Evolutionary conservation across 2,888 invertebrate genomes (phyloP), one percentile per base, ranked within the genome.

Genomic region (Pammene aurita): DNA sequence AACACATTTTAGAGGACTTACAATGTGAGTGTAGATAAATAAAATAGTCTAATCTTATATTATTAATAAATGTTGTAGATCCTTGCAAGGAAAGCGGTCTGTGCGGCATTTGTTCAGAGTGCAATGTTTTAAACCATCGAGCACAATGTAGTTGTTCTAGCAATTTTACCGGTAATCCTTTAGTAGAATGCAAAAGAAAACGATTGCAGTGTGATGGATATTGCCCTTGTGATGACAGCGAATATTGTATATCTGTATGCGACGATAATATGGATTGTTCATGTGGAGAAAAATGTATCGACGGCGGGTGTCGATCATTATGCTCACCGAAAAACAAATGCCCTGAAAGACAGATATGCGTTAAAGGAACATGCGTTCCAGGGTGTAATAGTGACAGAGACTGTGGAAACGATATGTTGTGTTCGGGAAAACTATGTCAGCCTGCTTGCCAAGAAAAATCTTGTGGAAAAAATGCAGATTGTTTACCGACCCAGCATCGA

Each of bases 111-210:
- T 98, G 98, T 83, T 96, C 97, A 16, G 94, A 95, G 63, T 98
- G 98, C 79, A 93, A 94, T 78, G 97, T 97, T 4, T 93, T 95
- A 66, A 96, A 96, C 83, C 98, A 98, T 81, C 95, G 96, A 38
- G 95, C 96, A 0, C 96, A 97, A 80, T 98, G 98, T 81, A 96
- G 95, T 80, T 98, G 98, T 78, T 96, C 97, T 2, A 91, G 94
- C 60, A 96, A 96, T 80, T 96, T 96, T 77, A 93, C 96, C 46
- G 98, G 98, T 0, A 96, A 98, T 87, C 96, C 98, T 2, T 91
- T 96, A 6, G 94, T 95, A 0, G 94, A 95, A 74, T 98, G 98
- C 80, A 94, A 94, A 62, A 94, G 94, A 83, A 96, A 96, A 60
- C 94, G 95, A 67, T 89, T 94, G 60, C 93, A 94, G 63, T 98